These are phyloP conservation scores for Pristionchus maxplancki DNA, from an alignment of 2,888 invertebrate genomes.

Conservation along the genomic window DNA sequence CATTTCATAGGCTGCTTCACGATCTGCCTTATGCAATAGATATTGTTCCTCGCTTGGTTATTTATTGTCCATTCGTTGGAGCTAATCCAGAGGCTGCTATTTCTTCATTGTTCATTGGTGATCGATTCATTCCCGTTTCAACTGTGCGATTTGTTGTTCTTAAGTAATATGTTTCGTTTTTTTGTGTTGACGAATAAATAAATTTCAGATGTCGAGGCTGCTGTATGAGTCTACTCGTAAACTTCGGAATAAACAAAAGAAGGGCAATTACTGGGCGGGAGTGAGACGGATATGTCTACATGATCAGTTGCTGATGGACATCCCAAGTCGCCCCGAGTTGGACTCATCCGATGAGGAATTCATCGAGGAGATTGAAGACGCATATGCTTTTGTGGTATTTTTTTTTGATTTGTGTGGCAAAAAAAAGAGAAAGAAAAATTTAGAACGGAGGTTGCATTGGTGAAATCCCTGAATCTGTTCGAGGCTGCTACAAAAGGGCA, in stretches of 20 bases:
- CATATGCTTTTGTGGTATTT: too few species aligned
- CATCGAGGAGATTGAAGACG: too few species aligned
- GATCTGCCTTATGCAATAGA: neutral
- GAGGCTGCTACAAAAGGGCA: too few species aligned
- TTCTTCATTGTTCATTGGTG: neutral
- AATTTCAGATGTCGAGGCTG: neutral
- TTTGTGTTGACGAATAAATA: neutral
- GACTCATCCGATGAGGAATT: too few species aligned
- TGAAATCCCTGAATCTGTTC: too few species aligned
- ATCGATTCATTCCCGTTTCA: neutral
- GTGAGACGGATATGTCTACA: neutral
- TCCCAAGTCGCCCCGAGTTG: neutral
- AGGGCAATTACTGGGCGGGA: neutral
- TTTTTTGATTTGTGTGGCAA: too few species aligned
- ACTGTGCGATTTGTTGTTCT: neutral
- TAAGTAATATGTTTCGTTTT: neutral
- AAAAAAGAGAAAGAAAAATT: too few species aligned
- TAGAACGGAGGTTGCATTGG: too few species aligned
- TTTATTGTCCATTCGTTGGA: neutral
- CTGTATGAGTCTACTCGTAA: too few species aligned
- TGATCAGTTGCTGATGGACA: neutral
- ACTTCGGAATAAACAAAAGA: neutral
- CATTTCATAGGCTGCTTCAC: neutral
- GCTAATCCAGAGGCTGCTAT: neutral
- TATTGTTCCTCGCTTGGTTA: neutral